These are phyloP conservation scores for Rhipidura dahli DNA, from an alignment of 2,113 vertebrate species.

Conservation along the genomic window DNA sequence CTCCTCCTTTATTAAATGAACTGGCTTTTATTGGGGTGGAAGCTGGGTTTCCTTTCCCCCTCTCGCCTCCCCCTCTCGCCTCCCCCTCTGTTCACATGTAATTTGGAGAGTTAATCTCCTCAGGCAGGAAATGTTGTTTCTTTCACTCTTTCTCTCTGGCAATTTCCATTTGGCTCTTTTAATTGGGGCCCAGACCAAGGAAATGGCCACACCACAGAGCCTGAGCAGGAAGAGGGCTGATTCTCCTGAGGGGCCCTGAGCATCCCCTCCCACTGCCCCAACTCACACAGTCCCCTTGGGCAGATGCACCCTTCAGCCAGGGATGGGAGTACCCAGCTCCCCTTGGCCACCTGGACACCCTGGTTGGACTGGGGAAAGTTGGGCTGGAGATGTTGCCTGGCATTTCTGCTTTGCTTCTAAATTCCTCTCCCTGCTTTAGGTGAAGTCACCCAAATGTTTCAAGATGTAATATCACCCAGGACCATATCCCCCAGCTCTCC, in stretches of 20 bases:
- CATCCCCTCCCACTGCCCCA: background rate
- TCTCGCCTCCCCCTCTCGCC: slow-evolving; percentile 65
- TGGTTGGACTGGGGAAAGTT: background rate
- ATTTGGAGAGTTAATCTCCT: slow-evolving; percentile 73
- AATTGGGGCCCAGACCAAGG: slow-evolving; percentile 62
- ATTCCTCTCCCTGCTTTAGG: background rate
- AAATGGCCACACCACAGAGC: slow-evolving; percentile 2
- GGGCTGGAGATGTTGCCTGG: background rate
- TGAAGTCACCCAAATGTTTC: background rate
- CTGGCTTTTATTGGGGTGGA: slow-evolving; percentile 77
- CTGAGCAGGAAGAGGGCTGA: slow-evolving; percentile 13
- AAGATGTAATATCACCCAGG: background rate
- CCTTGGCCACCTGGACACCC: background rate
- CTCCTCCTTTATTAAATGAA: slow-evolving; percentile 82
- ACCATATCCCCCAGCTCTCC: background rate
- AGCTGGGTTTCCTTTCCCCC: slow-evolving; percentile 82
- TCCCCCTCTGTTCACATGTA: slow-evolving; percentile 56
- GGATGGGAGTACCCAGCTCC: background rate
- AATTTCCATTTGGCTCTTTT: slow-evolving; percentile 59
- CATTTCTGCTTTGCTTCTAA: background rate
- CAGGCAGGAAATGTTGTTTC: slow-evolving; percentile 67
- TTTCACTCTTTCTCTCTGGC: slow-evolving; percentile 49
- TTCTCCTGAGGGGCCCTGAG: background rate
- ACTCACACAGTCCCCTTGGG: fast-evolving
- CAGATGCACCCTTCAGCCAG: background rate